Evolutionary conservation across 2,797 vertebrate genomes (phyloP).

Genomic region (Coregonus suidteri): DNA sequence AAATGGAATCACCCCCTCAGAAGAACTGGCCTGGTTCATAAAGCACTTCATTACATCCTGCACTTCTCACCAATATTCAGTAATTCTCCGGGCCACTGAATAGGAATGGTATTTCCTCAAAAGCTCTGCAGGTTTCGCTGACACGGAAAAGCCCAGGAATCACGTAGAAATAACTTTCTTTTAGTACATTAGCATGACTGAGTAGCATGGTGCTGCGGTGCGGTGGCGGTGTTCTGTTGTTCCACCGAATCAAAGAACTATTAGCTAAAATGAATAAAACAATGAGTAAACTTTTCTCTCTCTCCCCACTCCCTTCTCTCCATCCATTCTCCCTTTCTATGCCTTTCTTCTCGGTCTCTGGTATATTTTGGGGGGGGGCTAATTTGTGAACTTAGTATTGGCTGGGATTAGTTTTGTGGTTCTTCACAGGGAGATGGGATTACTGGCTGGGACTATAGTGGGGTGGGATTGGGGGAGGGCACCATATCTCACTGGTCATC

Average conservation of each 20-base stretch:
- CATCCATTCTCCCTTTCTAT: not conserved
- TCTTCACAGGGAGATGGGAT: constrained; percentile 6
- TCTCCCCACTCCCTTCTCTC: not conserved
- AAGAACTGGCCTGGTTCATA: not conserved
- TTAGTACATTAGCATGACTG: not conserved
- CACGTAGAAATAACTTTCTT: not conserved
- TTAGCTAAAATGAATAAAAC: not conserved
- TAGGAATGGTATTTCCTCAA: not conserved
- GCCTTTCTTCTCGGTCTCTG: constrained; percentile 1
- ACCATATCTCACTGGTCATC: too few relatives aligned
- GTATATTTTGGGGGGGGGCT: not conserved
- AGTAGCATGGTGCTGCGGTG: not conserved
- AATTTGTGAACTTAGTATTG: constrained; percentile 15
- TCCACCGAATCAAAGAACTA: not conserved
- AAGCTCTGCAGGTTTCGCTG: not conserved
- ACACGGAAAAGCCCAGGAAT: not conserved
- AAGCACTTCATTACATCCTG: constrained; percentile 16
- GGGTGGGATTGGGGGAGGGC: not conserved
- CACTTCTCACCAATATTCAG: not conserved
- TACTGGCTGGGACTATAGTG: constrained; percentile 3
- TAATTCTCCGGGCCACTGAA: constrained; percentile 11
- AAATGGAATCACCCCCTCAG: not conserved
- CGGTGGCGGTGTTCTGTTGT: not conserved
- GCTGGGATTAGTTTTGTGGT: constrained; percentile 29
- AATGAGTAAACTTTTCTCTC: not conserved